These are phyloP conservation scores for Maniola hyperantus DNA, from an alignment of 2,888 invertebrate species.

Conservation along the genomic window DNA sequence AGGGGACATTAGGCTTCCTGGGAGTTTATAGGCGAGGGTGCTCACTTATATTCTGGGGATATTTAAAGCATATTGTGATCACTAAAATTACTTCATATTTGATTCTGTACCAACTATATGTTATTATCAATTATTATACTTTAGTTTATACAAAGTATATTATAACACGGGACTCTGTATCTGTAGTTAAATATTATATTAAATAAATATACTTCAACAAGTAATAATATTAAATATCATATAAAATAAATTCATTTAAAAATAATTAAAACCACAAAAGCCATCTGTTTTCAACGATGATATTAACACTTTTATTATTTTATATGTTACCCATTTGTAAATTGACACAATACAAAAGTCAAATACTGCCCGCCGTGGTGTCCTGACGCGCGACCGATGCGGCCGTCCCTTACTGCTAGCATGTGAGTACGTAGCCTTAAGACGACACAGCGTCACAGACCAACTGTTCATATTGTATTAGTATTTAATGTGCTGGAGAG, in stretches of 20 bases:
- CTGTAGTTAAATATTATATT: background rate
- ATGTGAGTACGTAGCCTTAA: slow-evolving; percentile 71
- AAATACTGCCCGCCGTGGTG: slow-evolving; percentile 71
- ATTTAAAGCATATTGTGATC: background rate
- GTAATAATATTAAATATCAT: background rate
- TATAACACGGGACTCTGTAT: background rate
- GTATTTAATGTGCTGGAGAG: background rate
- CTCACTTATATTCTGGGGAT: background rate
- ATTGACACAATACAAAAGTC: slow-evolving; percentile 83
- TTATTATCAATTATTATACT: background rate
- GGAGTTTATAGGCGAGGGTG: background rate
- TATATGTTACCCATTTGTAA: slow-evolving; percentile 83
- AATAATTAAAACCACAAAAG: slow-evolving; percentile 38
- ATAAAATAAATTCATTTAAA: background rate
- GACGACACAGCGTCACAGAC: slow-evolving; percentile 2
- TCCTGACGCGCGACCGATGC: slow-evolving; percentile 56
- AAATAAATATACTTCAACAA: background rate
- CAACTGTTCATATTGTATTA: background rate
- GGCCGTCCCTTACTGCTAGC: slow-evolving; percentile 52
- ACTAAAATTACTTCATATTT: background rate
- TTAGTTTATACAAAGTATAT: background rate
- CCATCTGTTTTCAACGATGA: slow-evolving; percentile 71
- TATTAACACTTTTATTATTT: slow-evolving; percentile 83
- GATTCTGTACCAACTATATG: background rate
- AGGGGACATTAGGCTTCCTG: background rate